phyloP scores from a whole-genome alignment of 2,113 vertebrate species.

The Clarias macrocephalus region DNA sequence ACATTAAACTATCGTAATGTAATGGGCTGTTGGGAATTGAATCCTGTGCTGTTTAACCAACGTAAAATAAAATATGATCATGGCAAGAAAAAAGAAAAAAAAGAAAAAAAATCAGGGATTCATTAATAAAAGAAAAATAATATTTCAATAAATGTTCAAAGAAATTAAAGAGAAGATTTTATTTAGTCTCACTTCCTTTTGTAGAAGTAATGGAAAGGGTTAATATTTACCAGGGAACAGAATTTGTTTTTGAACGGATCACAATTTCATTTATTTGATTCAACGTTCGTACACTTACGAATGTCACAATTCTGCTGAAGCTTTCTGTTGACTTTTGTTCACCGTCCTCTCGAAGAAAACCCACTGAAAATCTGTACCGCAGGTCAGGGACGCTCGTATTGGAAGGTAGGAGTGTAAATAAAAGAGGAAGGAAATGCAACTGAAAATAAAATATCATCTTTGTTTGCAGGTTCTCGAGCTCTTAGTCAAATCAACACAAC shows the following conservation, averaged over 20 bases:
- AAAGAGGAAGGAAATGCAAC: not conserved
- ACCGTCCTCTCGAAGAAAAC: not conserved
- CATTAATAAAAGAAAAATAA: not conserved
- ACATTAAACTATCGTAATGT: too few species aligned
- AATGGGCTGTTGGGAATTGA: too few species aligned
- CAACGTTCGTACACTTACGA: not conserved
- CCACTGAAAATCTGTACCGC: not conserved
- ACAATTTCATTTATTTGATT: not conserved
- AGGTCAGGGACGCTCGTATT: not conserved
- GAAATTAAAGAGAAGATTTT: not conserved
- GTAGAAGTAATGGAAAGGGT: too few species aligned
- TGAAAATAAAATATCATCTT: conserved; percentile 10
- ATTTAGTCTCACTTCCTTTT: not conserved
- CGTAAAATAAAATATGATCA: too few species aligned
- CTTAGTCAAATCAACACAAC: not conserved
- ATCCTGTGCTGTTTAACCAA: too few species aligned
- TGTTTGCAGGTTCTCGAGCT: not conserved
- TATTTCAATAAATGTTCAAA: not conserved
- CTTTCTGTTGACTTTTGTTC: not conserved
- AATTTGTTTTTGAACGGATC: too few species aligned
- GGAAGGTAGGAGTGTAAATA: not conserved
- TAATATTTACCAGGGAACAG: not conserved
- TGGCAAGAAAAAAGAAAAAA: not conserved
- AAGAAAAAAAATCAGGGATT: not conserved
- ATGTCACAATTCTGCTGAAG: not conserved